Base-by-base conservation (phyloP, 2,888 invertebrate species). In the Thymelicus sylvestris region DNA sequence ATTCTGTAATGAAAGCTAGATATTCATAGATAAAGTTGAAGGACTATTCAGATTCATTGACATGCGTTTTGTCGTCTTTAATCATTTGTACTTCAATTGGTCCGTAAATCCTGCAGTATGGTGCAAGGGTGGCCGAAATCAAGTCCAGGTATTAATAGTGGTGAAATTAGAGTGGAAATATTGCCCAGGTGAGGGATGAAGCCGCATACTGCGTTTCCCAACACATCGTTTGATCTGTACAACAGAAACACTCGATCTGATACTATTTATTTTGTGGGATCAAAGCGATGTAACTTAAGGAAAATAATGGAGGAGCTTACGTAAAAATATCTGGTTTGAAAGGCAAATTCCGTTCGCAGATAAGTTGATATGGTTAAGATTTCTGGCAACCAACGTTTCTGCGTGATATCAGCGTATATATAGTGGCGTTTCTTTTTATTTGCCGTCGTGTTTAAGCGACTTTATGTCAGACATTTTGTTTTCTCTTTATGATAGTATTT, bases 271-370 rank as follows among this genome's bases (percentile, higher is more conserved):
- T 55, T 24, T 55, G 7, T 55, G 24, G 8, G 55, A 55, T 55
- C 24, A 55, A 55, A 55, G 38, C 57, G 59, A n/a, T 55, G 80
- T 86, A 83, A 84, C 81, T 86, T 84, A 82, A 76, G 77, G 77
- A 73, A 86, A 85, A 84, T 87, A 84, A 83, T 83, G 82, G 72
- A 19, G 66, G 55, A 71, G 74, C 80, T 81, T 74, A 80, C 77
- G 82, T 81, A 77, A 82, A 86, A 86, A 86, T 86, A 84, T 81
- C 76, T 73, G 74, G 73, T 80, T 80, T 83, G 81, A 84, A 87
- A 88, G 82, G 86, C 86, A 86, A 87, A 89, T 88, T 85, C 82
- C 82, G 81, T 83, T 80, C 66, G 60, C 71, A 74, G 76, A 78
- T 76, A 79, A 75, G 73, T 78, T 78, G 76, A 70, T 73, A 66